Base-by-base conservation (phyloP, 1,140 invertebrate species). In the Heliconius nattereri region DNA sequence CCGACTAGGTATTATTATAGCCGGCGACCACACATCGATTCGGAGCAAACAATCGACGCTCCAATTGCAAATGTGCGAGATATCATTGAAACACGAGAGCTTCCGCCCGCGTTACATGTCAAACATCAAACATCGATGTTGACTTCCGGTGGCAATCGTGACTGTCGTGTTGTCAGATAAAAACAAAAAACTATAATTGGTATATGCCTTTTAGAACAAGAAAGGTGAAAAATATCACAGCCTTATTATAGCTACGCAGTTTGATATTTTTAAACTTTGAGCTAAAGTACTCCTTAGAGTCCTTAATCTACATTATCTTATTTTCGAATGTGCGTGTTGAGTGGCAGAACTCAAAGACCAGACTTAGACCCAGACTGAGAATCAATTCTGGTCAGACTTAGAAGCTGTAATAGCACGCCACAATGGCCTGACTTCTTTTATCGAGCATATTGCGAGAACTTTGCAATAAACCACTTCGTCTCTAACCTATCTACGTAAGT, bases 111-210 rank as follows among this genome's bases (percentile, higher is more conserved):
- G 60, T 66, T 16, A 16, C 60, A 66, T 29, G 60, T 66, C 60
- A 29, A 29, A 66, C 60, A 66, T 66, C 26, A 40, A 78, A 54
- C 73, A 57, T 60, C 52, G 19, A 78, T 74, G 52, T 35, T 16
- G 45, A 37, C 37, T 78, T 78, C 78, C 78, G 78, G 78, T 71
- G 26, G 26, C 23, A 71, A 29, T 75, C 54, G 57, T 75, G 54
- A 73, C 37, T 54, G 40, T 26, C 16, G 70, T 52, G 54, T 26
- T 70, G 11, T 29, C 60, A 66, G 60, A 66, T 66, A 66, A 66
- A 29, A 29, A 13, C 23, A 66, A 26, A 45, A 66, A 57, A 57
- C 54, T 57, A n/a, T 8, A 66, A 66, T 7, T 66, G 60, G 26
- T 66, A 23, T 16, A 6, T 52, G 49, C 20, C 2, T 5, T 20